Conservation (phyloP, 1,140 invertebrate genomes). For the Mycetomoellerius zeteki region DNA sequence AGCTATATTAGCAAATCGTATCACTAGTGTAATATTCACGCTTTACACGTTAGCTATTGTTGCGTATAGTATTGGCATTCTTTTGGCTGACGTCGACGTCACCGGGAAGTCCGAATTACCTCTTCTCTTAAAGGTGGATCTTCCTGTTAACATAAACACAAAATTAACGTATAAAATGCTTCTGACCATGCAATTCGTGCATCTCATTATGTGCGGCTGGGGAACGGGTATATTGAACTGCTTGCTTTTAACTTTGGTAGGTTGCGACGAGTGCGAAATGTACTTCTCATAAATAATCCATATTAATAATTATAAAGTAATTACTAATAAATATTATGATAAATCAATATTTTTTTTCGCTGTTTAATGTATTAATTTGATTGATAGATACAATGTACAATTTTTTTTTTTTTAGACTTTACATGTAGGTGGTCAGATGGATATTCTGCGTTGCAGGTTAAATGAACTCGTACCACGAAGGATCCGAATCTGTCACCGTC, state of each 20-base stretch:
- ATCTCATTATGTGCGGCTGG: slow-evolving; percentile 39
- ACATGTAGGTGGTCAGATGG: slow-evolving; percentile 52
- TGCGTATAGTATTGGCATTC: slow-evolving; percentile 15
- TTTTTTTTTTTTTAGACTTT: slow-evolving; percentile 41
- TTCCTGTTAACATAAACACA: slow-evolving; percentile 35
- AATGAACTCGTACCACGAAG: background rate
- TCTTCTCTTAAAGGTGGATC: slow-evolving; percentile 15
- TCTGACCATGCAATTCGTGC: slow-evolving; percentile 22
- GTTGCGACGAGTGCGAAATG: background rate
- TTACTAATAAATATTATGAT: background rate
- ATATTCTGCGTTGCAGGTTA: slow-evolving; percentile 41
- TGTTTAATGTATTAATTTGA: background rate
- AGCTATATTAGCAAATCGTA: slow-evolving; percentile 11
- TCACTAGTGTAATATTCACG: slow-evolving; percentile 40
- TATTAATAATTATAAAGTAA: background rate
- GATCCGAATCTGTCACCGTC: background rate
- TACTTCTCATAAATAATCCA: background rate
- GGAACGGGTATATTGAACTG: slow-evolving; percentile 26
- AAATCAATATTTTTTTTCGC: background rate
- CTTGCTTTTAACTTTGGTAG: slow-evolving; percentile 42
- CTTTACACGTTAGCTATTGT: slow-evolving; percentile 29
- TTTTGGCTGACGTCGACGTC: slow-evolving; percentile 25
- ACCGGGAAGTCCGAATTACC: background rate
- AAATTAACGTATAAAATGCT: slow-evolving; percentile 19
- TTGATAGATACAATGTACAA: background rate